Percentiles rank a stretch among this genome's conserved stretches.
phyloP scores from a whole-genome alignment of 2,888 invertebrate species.

The Seira sanloemensis region DNA sequence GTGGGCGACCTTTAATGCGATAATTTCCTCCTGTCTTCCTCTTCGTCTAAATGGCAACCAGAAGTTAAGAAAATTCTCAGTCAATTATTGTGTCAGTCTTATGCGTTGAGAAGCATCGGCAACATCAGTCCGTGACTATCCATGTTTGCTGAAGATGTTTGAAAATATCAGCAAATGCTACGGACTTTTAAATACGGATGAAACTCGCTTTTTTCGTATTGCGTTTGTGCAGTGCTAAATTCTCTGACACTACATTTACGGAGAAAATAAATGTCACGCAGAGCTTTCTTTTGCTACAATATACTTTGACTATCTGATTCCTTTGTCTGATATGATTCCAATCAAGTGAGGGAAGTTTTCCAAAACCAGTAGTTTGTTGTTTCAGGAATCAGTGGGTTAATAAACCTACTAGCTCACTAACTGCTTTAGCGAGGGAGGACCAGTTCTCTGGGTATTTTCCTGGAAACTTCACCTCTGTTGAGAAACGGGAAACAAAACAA shows the following conservation, averaged over 20 bases:
- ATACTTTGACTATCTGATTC: too few relatives aligned
- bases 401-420: too few relatives aligned
- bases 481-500: background rate
- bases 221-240: background rate
- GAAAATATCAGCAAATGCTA: background rate
- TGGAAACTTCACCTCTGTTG: background rate
- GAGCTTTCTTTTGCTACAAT: too few relatives aligned
- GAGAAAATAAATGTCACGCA: too few relatives aligned
- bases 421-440: too few relatives aligned
- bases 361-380: too few relatives aligned
- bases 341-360: background rate
- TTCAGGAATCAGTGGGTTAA: too few relatives aligned
- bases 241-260: too few relatives aligned
- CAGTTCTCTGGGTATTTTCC: background rate
- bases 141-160: background rate
- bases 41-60: constrained; percentile 44
- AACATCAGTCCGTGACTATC: constrained; percentile 31
- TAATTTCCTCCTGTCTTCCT: constrained; percentile 40
- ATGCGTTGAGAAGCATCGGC: constrained; percentile 59
- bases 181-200: background rate
- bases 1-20: constrained; percentile 21
- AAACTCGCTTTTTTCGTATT: background rate
- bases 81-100: constrained; percentile 58
- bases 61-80: constrained; percentile 57
- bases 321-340: background rate